Base-by-base conservation (phyloP, 2,797 vertebrate species). In the Melanotaenia nigrans region DNA sequence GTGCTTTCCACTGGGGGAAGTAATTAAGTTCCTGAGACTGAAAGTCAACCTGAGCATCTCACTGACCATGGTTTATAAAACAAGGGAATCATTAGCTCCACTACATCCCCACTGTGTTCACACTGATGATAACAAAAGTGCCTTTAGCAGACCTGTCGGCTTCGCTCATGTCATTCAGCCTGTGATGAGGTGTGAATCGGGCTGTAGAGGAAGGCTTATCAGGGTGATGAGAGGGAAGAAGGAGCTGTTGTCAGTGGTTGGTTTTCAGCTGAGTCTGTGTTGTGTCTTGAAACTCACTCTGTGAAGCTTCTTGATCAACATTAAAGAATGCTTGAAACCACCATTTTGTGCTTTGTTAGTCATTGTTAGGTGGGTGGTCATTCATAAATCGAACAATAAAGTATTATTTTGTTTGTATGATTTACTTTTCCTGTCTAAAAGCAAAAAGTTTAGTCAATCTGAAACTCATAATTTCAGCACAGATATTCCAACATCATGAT, bases 121-220 rank as follows among this genome's bases (percentile, higher is more conserved):
- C 85, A 66, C 85, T 81, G 87, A 92, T 91, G 92, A 87, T 66
- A 53, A 72, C 75, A 71, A 70, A 69, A 83, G 68, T 51, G 77
- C 77, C 42, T 20, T 74, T 54, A 10, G 77, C 42, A 30, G 61
- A 73, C 65, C 79, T 81, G 89, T 83, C 83, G 53, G 65, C 79
- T 77, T 73, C 32, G 1, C 24, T 89, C 85, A 71, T 45, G n/a
- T 59, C 77, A 53, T 36, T 67, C 67, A 49, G 76, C 57, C 64
- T 54, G 83, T 77, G 85, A 88, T 68, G 81, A 84, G 84, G 67
- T 73, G 77, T 77, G 73, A 68, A 59, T 69, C 64, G 20, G 71
- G 35, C 77, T 67, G 64, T 62, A 68, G 71, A 60, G 62, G 63
- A 76, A 36, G 70, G 30, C 82, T 91, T 91, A 90, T 93, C 88